phyloP scores from a whole-genome alignment of 2,888 invertebrate species.

The Hydrotaea diabolus region DNA sequence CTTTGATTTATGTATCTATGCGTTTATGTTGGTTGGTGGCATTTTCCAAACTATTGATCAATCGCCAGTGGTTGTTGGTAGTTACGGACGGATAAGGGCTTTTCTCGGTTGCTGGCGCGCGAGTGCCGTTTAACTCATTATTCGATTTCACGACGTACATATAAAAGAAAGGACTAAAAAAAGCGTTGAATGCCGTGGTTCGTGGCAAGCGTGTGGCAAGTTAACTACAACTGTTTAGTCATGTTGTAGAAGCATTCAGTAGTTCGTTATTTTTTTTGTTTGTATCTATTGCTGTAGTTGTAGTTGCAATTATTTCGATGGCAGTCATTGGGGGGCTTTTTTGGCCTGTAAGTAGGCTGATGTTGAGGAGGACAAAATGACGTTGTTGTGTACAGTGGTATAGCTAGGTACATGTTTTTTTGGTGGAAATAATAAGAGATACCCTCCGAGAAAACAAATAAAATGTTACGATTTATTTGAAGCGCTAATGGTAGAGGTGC shows the following conservation, averaged over 20 bases:
- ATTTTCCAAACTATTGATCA: slow-evolving; percentile 64
- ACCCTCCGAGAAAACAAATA: no score
- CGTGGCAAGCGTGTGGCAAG: slow-evolving; percentile 48
- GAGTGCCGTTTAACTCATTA: not conserved
- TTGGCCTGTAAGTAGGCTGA: not conserved
- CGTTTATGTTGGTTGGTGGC: not conserved
- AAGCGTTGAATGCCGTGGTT: slow-evolving; percentile 42
- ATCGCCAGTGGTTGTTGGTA: slow-evolving; percentile 47
- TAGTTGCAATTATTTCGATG: slow-evolving; percentile 36
- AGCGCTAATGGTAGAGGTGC: no score
- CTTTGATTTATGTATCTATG: slow-evolving; percentile 47
- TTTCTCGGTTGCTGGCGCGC: not conserved
- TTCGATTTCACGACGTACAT: not conserved
- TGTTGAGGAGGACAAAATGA: not conserved
- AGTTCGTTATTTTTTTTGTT: slow-evolving; percentile 1
- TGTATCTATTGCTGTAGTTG: slow-evolving; percentile 6
- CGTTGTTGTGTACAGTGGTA: not conserved
- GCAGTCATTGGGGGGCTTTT: slow-evolving; percentile 24
- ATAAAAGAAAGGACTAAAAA: slow-evolving; percentile 15
- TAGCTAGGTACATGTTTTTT: not conserved
- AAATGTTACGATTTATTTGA: no score
- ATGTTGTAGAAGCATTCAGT: not conserved
- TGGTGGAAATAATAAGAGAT: no score
- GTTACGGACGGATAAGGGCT: slow-evolving; percentile 18
- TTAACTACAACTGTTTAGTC: slow-evolving; percentile 58